phyloP scores from a whole-genome alignment of 92 coral and sea anemone genomes.

The Porites divaricata region DNA sequence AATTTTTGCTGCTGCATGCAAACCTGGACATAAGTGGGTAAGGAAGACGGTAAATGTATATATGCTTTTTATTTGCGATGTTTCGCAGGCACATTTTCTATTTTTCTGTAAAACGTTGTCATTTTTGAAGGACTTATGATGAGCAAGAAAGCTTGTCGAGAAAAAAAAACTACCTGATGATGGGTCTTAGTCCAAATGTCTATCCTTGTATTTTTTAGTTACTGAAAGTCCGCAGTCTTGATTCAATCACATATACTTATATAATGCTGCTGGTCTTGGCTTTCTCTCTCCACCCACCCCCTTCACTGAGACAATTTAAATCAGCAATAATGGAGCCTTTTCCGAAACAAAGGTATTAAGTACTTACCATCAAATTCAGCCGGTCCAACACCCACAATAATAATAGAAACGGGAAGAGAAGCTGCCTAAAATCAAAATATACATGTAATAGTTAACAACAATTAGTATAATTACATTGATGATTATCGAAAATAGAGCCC shows the following conservation, averaged over 20 bases:
- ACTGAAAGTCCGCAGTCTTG: background rate
- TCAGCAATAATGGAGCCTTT: background rate
- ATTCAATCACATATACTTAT: background rate
- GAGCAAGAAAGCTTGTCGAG: background rate
- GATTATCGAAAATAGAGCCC: too few species aligned
- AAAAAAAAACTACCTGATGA: background rate
- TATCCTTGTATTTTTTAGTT: background rate
- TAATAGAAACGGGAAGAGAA: conserved; percentile 89
- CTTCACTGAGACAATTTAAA: background rate
- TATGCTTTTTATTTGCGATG: background rate
- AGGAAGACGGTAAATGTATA: background rate
- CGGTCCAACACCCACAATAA: conserved; percentile 96
- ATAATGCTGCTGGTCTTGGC: background rate
- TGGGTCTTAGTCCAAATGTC: background rate
- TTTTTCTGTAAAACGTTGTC: too few species aligned
- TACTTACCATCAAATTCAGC: conserved; percentile 97
- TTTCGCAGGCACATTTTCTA: background rate
- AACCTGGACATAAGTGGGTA: too few species aligned
- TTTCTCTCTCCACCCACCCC: background rate
- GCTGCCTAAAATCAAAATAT: conserved; percentile 72
- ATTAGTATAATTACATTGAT: too few species aligned
- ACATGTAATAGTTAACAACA: too few species aligned
- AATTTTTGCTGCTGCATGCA: too few species aligned
- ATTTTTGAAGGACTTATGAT: background rate
- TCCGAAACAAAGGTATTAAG: background rate